Evolutionary conservation across 2,113 vertebrate species (phyloP), one percentile per base, ranked within the genome.

Genomic region (Phaethornis superciliosus): DNA sequence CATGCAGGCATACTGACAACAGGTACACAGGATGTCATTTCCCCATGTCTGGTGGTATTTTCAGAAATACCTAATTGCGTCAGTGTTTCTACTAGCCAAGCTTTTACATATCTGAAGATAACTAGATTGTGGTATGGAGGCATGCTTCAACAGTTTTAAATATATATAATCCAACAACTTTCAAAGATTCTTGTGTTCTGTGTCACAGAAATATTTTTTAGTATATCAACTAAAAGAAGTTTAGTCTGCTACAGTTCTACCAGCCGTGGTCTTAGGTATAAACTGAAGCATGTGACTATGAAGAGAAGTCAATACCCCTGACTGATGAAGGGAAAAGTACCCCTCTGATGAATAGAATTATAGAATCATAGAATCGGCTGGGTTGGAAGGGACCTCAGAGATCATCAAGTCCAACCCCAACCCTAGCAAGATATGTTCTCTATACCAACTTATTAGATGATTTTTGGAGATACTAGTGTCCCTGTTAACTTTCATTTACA

Each of bases 211-310:
- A 47, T 75, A 26, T 32, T 15, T 75, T 62, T 58, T 28, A 60
- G 6, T 51, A 24, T 52, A 33, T 51, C 15, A 85, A 11, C 35
- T 42, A 49, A 65, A 92, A 21, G 8, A 88, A 77, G 28, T 40
- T 40, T 40, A 40, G 9, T 40, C 40, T 40, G 40, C 5, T 77
- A 15, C 1, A 1, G 4, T 27, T 64, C 15, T 42, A 72, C 9
- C 22, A 60, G 27, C 68, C 67, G 30, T 17, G 7, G 4, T 37
- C 27, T 55, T 14, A 6, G 4, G 14, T 42, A 64, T 37, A 58
- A 69, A 35, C 17, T 56, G 54, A 89, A 30, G 4, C 42, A 71
- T 0, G 0, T 9, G 22, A 5, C 13, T 37, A 17, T 6, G 20
- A 54, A 74, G 26, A 81, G 27, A n/a, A n/a, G n/a, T n/a, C n/a